Evolutionary conservation across 2,113 vertebrate genomes (phyloP), one percentile per base, ranked within the genome.

Genomic region (Centropus unirufus): DNA sequence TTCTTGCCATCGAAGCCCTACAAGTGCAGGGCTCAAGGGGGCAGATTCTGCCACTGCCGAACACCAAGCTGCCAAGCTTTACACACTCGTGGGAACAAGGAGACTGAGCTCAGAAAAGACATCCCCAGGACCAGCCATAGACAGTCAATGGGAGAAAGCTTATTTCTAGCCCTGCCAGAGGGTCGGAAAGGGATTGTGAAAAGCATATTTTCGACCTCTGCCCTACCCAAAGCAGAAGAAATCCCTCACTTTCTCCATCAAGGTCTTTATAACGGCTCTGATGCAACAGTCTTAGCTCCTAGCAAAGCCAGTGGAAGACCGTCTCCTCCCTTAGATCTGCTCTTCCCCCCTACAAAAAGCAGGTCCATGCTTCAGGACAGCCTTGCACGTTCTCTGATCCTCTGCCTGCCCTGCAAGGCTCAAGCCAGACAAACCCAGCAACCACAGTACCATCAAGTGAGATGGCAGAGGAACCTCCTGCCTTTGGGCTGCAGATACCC

Each of bases 391-490:
- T 29, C 54, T 75, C 77, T 63, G 47, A 59, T 72, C 57, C 73
- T 88, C 72, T 68, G 66, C 61, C 70, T 47, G 5, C 62, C 66
- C 49, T 55, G 76, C n/a, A 63, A 93, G 82, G 49, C 49, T 34
- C 54, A 7, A 63, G n/a, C 5, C 27, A 77, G 44, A 42, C 3
- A 54, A 89, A 63, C 34, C 5, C 66, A 83, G 67, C 49, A 22
- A 29, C 63, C 16, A 21, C 1, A 0, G 36, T 6, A 59, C 55
- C 23, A 23, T 40, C 1, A 1, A 59, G 5, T 4, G 0, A 32
- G 39, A 39, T 23, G 66, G 20, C 0, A 2, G 42, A 42, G 32
- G 29, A 90, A 29, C 7, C 15, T 84, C 87, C 74, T 83, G 23
- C 32, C 59, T 58, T 62, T 3, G 1, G 34, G 40, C 73, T 89